phyloP scores from a whole-genome alignment of 2,888 invertebrate genomes.

The Tipula confusa region DNA sequence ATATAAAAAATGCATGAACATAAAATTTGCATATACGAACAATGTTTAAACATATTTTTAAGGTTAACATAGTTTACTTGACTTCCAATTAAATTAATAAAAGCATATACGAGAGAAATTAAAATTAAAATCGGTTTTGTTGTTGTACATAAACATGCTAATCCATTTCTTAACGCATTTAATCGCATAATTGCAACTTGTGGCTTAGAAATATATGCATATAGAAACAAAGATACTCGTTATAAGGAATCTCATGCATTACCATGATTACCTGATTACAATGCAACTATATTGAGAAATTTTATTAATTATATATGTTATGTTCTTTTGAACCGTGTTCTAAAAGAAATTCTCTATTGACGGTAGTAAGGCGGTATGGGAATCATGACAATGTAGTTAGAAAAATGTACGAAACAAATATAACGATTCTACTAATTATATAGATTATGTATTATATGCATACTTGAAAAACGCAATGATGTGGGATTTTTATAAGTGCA shows the following conservation, averaged over 20 bases:
- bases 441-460: no score
- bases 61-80: conserved; percentile 14
- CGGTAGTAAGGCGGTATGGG: no score
- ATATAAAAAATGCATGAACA: not conserved
- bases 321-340: no score
- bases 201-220: not conserved
- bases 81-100: conserved; percentile 15
- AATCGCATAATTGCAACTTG: not conserved
- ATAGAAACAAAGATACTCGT: not conserved
- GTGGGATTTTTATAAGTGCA: no score
- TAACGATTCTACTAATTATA: no score
- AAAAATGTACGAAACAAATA: no score
- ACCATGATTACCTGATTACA: not conserved
- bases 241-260: not conserved
- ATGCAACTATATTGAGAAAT: no score
- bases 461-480: no score
- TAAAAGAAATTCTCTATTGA: no score
- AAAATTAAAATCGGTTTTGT: no score
- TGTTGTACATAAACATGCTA: not conserved
- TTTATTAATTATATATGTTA: no score
- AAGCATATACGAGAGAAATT: conserved; percentile 3
- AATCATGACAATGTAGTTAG: no score
- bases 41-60: not conserved
- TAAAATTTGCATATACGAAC: not conserved
- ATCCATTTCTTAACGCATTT: not conserved